Evolutionary conservation across 1,140 invertebrate genomes (phyloP), one percentile per base, ranked within the genome.

Genomic region (Zaprionus camerounensis): DNA sequence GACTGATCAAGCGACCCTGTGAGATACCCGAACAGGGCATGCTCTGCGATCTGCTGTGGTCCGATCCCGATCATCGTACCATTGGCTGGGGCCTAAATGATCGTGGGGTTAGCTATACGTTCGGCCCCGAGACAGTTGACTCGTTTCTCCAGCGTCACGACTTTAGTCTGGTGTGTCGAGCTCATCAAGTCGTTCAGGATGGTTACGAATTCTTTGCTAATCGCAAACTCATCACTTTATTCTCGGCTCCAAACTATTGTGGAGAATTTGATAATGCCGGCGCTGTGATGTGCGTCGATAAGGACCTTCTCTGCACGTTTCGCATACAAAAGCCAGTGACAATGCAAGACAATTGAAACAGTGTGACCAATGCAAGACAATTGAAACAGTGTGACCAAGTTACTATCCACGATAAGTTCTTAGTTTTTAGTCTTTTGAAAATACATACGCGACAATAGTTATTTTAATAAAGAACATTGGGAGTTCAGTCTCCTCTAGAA

Each of bases 161-260:
- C 90, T 96, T 99, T 93, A 98, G 99, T 94, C 94, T 99, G 72
- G 98, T 99, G 87, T 99, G 98, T 92, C 95, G 98, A 81, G 98
- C 98, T 28, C 98, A 99, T 94, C 98, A 99, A 94, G 98, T 99
- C 13, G 98, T 99, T 2, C 98, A 99, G 94, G 98, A 99, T 94
- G 98, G 98, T 3, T 99, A 99, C 93, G 98, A 99, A 94, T 99
- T 99, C 93, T 99, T 99, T 93, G 98, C 98, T 2, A 99, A 99
- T 93, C 94, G 98, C 71, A 98, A 99, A 91, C 94, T 99, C 58
- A 98, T 99, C 12, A 99, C 99, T 5, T 93, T 99, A 15, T 99
- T 99, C 91, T 97, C 96, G 2, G 97, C 70, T 1, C 96, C 96
- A 4, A 97, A 97, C 83, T 97, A 98, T 92, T 97, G 97, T 92